Percentiles rank a stretch among this genome's conserved stretches.
These are phyloP conservation scores for Drosophila picticornis DNA, from an alignment of 2,888 invertebrate species.

Conservation along the genomic window DNA sequence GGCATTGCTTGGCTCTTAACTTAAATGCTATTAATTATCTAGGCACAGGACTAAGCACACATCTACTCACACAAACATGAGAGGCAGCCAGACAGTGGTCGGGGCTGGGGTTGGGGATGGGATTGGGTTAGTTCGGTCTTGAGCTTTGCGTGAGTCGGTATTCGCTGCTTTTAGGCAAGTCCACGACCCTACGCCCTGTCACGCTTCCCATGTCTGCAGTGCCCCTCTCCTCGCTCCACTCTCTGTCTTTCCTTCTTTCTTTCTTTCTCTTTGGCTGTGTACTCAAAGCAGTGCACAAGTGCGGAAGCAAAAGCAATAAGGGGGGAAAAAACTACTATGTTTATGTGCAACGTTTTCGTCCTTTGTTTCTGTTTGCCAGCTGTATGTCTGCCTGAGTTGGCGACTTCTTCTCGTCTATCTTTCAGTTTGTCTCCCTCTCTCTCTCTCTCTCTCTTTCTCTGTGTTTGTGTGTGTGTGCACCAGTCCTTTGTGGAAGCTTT, in stretches of 20 bases:
- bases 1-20: slow-evolving; percentile 77
- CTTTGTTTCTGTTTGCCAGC: slow-evolving; percentile 55
- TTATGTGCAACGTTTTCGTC: slow-evolving; percentile 62
- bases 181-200: slow-evolving; percentile 47
- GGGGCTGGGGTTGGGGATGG: background rate
- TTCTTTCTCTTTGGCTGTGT: slow-evolving; percentile 20
- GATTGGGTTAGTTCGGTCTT: slow-evolving; percentile 2
- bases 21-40: slow-evolving; percentile 81
- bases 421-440: slow-evolving; percentile 5
- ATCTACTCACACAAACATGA: slow-evolving; percentile 15
- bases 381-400: slow-evolving; percentile 39
- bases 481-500: slow-evolving; percentile 34
- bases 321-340: slow-evolving; percentile 49
- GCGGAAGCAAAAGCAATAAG: slow-evolving; percentile 76
- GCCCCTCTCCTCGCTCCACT: background rate
- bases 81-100: slow-evolving; percentile 27
- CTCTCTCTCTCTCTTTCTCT: background rate
- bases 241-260: background rate
- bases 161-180: slow-evolving; percentile 48
- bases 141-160: slow-evolving; percentile 27
- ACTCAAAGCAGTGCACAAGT: slow-evolving; percentile 48
- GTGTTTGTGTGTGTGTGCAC: slow-evolving; percentile 21
- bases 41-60: slow-evolving; percentile 42
- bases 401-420: slow-evolving; percentile 14
- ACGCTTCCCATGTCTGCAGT: slow-evolving; percentile 24